Percentiles rank a stretch among this genome's conserved stretches.
phyloP scores from a whole-genome alignment of 2,888 invertebrate species.

The Drosophila macrospina region DNA sequence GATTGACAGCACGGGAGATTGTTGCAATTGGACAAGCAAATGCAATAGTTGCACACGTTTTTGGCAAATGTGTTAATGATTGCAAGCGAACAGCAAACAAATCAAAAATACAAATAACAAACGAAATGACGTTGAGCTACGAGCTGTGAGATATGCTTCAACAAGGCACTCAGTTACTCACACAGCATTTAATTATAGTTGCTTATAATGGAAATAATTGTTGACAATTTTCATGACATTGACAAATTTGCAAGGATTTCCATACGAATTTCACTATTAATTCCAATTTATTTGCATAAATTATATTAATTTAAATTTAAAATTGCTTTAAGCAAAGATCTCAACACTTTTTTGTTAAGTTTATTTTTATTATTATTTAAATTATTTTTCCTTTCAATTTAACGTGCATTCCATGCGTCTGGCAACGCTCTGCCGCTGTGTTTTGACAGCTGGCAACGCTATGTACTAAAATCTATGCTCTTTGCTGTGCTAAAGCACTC shows the following conservation, averaged over 20 bases:
- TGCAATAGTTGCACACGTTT: conserved; percentile 49
- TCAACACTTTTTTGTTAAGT: too few species aligned
- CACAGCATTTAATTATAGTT: too few species aligned
- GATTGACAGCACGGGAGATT: conserved; percentile 76
- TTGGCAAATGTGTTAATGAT: conserved; percentile 71
- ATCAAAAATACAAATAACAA: conserved; percentile 4
- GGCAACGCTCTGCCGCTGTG: conserved; percentile 33
- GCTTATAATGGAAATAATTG: background rate
- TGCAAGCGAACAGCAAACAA: conserved; percentile 14
- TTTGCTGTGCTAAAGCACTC: conserved; percentile 12
- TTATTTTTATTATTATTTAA: too few species aligned
- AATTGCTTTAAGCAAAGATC: too few species aligned
- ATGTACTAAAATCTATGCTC: conserved; percentile 35
- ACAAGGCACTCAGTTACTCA: background rate
- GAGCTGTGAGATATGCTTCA: background rate
- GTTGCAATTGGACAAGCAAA: conserved; percentile 63
- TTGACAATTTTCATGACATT: background rate
- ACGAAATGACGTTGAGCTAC: too few species aligned
- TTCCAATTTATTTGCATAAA: too few species aligned
- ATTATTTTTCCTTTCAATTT: background rate
- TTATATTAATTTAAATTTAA: too few species aligned
- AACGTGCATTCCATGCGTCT: background rate
- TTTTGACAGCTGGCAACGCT: conserved; percentile 30
- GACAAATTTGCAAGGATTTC: too few species aligned
- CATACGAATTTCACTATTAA: too few species aligned